A percentile compares a stretch with the other conserved stretches of the same genome.
These are phyloP conservation scores for Asarcornis scutulata DNA, from an alignment of 2,113 vertebrate species.

Conservation along the genomic window DNA sequence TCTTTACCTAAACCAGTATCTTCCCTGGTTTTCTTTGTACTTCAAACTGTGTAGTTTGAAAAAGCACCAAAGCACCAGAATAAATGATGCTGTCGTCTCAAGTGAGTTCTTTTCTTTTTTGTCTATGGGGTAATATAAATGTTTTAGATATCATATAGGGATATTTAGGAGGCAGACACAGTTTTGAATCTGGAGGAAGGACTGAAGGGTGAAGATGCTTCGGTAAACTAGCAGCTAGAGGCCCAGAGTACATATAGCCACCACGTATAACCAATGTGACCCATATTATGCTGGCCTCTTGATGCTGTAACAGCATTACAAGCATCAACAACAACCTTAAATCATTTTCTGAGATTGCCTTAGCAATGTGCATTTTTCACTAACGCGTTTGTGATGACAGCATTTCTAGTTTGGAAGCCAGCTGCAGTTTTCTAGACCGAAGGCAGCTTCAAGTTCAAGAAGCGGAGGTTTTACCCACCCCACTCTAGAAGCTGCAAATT, in stretches of 20 bases:
- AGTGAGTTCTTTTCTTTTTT: neutral
- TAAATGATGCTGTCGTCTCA: neutral
- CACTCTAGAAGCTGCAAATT: neutral
- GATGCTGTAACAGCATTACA: neutral
- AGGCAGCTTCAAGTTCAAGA: neutral
- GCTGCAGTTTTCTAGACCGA: neutral
- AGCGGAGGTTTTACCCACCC: neutral
- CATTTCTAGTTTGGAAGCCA: neutral
- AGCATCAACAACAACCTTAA: neutral
- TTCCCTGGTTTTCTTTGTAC: neutral
- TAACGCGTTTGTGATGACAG: neutral
- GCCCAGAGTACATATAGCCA: neutral
- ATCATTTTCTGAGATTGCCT: neutral
- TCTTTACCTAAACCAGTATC: rapidly evolving
- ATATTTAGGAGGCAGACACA: neutral
- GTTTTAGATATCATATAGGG: neutral
- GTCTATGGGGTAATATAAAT: neutral
- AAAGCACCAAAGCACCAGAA: no score
- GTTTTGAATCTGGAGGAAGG: neutral
- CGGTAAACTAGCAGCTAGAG: neutral
- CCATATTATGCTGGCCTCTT: neutral
- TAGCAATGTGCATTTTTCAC: neutral
- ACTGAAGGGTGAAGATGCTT: neutral
- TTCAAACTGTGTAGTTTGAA: neutral
- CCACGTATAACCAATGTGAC: neutral